These are phyloP conservation scores for Drosophila parvula DNA, from an alignment of 1,140 invertebrate genomes.

Conservation along the genomic window DNA sequence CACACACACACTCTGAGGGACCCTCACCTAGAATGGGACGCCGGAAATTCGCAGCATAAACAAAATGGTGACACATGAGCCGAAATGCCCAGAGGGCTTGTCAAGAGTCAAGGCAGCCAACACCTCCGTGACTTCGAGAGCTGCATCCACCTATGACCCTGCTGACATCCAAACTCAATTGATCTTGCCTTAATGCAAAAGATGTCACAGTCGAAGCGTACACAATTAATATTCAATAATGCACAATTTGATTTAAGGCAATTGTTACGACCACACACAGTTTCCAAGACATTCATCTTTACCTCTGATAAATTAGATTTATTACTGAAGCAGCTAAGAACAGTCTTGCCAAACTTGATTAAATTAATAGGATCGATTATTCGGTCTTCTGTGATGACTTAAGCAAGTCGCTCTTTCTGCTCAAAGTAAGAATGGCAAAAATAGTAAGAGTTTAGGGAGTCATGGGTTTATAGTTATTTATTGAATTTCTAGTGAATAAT, in stretches of 20 bases:
- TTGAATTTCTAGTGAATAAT: no score
- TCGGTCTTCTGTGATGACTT: neutral
- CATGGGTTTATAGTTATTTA: no score
- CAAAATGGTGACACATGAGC: conserved; percentile 58
- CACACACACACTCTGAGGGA: neutral
- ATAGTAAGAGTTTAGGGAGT: neutral
- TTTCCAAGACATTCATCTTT: neutral
- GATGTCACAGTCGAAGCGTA: conserved; percentile 50
- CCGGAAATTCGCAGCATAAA: conserved; percentile 64
- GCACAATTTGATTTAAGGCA: conserved; percentile 43
- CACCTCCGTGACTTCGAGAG: neutral
- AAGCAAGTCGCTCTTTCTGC: neutral
- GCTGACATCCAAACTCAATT: conserved; percentile 36
- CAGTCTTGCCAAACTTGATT: conserved; percentile 2
- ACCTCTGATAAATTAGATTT: conserved; percentile 37
- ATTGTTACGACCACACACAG: conserved; percentile 9
- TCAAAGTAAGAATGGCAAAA: neutral
- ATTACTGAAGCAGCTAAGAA: conserved; percentile 5
- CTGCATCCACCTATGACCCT: neutral
- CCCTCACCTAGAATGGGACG: conserved; percentile 22
- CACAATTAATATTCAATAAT: conserved; percentile 78
- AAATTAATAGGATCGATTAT: conserved; percentile 11
- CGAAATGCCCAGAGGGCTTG: conserved; percentile 41
- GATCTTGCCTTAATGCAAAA: conserved; percentile 29
- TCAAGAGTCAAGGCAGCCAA: conserved; percentile 36